Evolutionary conservation across 2,888 invertebrate species (phyloP).

Genomic region (Liopterus haemorrhoidalis): DNA sequence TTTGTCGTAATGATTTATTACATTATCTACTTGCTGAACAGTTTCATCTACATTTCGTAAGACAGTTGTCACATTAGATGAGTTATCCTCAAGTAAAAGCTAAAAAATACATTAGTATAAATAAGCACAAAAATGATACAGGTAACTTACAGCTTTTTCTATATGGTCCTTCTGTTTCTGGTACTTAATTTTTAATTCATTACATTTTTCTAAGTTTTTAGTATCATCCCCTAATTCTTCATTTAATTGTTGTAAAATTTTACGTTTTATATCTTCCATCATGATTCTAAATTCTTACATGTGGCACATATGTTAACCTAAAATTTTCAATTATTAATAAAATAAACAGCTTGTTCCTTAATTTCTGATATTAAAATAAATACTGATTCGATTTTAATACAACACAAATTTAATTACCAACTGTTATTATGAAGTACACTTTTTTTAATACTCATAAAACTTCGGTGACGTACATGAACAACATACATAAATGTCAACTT

Average conservation of each 20-base stretch:
- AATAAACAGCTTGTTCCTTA: too few relatives aligned
- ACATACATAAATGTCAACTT: too few relatives aligned
- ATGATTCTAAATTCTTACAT: conserved; percentile 5
- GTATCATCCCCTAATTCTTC: conserved; percentile 51
- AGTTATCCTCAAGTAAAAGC: conserved; percentile 59
- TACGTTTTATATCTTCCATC: conserved; percentile 38
- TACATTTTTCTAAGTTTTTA: conserved; percentile 50
- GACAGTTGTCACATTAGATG: conserved; percentile 57
- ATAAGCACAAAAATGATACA: conserved; percentile 11
- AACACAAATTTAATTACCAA: too few relatives aligned
- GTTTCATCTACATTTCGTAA: conserved; percentile 57
- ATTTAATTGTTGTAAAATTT: conserved; percentile 50
- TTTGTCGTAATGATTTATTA: conserved; percentile 48
- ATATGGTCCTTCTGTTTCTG: conserved; percentile 44
- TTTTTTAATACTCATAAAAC: too few relatives aligned
- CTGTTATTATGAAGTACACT: too few relatives aligned
- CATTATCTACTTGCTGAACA: conserved; percentile 46
- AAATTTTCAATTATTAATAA: too few relatives aligned
- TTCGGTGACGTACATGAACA: too few relatives aligned
- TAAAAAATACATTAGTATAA: conserved; percentile 38
- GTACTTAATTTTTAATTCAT: conserved; percentile 45
- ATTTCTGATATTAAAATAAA: too few relatives aligned
- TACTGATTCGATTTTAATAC: too few relatives aligned
- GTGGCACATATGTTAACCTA: too few relatives aligned
- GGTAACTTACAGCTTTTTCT: conserved; percentile 44